Base-by-base conservation (phyloP, 2,113 vertebrate species). In the Rhabdomys dilectus region DNA sequence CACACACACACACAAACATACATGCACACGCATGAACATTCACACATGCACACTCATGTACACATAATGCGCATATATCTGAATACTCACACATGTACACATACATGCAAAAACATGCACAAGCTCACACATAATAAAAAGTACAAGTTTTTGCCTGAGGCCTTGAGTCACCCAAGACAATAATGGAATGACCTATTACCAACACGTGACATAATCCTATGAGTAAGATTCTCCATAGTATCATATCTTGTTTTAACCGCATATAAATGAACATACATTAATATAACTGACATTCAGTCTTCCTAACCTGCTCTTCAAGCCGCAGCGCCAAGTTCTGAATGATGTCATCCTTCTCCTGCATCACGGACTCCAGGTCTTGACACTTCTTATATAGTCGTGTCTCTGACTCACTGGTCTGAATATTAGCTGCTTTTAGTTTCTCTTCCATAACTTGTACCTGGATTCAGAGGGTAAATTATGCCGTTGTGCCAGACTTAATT, bases 381-480 rank as follows among this genome's bases (percentile, higher is more conserved):
- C 99, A 99, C 42, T 98, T 99, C 92, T 99, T 99, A 96, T 99
- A 99, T 93, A 99, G 85, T 56, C 98, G 98, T 34, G 98, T 98
- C 98, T 99, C 99, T 24, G 99, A 99, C 98, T 99, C 99, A 36
- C 98, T 99, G 0, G 99, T 99, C 98, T 99, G 99, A 94, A 99
- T 98, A 85, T 99, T 99, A 60, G 99, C 98, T 89, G 99, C 98
- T 97, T 99, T 99, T 97, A 99, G 98, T 98, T 99, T 99, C 97
- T 99, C 99, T 98, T 99, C 99, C 99, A 99, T 99, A 98, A 99
- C 99, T 97, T 99, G 99, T 36, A 99, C 99, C 99, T 99, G 92
- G 94, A 76, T 97, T 94, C 93, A 95, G 56, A 97, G 97, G 58
- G 91, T 88, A 94, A 98, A 98, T 98, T 29, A 68, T 97, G 96